A percentile compares a stretch with the other conserved stretches of the same genome.
phyloP scores from a whole-genome alignment of 2,888 invertebrate species.

The Pseudococcus longispinus region DNA sequence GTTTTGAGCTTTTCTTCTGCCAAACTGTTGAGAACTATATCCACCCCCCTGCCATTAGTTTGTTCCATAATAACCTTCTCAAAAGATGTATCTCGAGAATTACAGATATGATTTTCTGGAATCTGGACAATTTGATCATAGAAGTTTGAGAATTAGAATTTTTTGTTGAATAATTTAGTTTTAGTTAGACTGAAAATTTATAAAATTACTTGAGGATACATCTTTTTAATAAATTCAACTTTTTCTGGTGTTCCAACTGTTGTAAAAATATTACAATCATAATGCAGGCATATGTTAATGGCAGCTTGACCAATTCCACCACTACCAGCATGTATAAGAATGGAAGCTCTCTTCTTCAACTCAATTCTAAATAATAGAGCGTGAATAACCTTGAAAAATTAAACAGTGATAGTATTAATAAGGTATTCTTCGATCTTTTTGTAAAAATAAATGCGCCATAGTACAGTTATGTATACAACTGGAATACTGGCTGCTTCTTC shows the following conservation, averaged over 20 bases:
- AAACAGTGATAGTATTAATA: too few species aligned
- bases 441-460: too few species aligned
- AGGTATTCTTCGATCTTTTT: too few species aligned
- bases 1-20: slow-evolving; percentile 88
- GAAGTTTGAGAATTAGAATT: too few species aligned
- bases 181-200: too few species aligned
- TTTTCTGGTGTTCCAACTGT: slow-evolving; percentile 76
- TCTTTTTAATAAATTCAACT: slow-evolving; percentile 68
- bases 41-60: slow-evolving; percentile 87
- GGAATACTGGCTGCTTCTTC: slow-evolving; percentile 74
- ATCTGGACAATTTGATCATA: slow-evolving; percentile 65
- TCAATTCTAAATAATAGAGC: slow-evolving; percentile 69
- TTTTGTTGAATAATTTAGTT: too few species aligned
- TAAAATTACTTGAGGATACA: slow-evolving; percentile 65
- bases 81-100: slow-evolving; percentile 85
- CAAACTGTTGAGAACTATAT: slow-evolving; percentile 88
- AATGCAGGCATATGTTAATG: slow-evolving; percentile 65
- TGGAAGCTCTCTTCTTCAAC: slow-evolving; percentile 64
- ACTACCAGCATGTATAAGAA: slow-evolving; percentile 69
- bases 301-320: slow-evolving; percentile 78
- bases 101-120: slow-evolving; percentile 75
- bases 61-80: slow-evolving; percentile 81
- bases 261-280: too few species aligned
- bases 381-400: slow-evolving; percentile 68
- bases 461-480: slow-evolving; percentile 70